Conservation (phyloP, 2,113 vertebrate genomes). For the Seriola quinqueradiata region DNA sequence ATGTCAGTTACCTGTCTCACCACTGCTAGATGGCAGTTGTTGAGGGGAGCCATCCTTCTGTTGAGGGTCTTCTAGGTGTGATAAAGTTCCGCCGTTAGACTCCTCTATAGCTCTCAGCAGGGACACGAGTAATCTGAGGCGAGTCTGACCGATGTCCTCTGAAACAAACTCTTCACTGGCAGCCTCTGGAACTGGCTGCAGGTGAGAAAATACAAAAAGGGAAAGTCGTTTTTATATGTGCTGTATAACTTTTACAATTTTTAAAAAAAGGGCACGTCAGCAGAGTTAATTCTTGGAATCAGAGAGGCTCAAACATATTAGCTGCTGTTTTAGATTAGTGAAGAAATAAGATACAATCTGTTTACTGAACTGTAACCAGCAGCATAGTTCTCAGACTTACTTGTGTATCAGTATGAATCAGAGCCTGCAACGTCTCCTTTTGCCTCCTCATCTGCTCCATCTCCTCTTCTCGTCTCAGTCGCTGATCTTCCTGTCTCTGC, state of each 20-base stretch:
- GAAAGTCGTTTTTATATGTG: neutral
- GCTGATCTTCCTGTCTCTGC: conserved; percentile 61
- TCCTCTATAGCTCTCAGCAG: conserved; percentile 74
- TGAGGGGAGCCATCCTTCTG: neutral
- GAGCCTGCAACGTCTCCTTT: conserved; percentile 59
- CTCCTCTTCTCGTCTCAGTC: conserved; percentile 34
- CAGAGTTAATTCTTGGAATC: neutral
- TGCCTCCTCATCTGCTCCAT: conserved; percentile 64
- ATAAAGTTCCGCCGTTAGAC: conserved; percentile 51
- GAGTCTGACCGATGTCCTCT: conserved; percentile 53
- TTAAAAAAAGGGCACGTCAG: neutral
- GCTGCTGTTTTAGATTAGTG: neutral
- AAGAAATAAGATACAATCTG: too few species aligned
- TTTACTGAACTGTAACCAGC: neutral
- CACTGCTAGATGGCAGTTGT: neutral
- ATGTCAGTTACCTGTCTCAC: conserved; percentile 1
- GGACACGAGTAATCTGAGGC: conserved; percentile 71
- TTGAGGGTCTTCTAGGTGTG: conserved; percentile 34
- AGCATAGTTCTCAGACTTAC: conserved; percentile 72
- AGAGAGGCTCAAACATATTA: neutral
- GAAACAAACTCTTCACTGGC: conserved; percentile 22
- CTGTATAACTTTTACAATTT: neutral
- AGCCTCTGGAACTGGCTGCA: conserved; percentile 17
- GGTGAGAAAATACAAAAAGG: neutral
- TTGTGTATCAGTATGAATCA: conserved; percentile 77